Percentiles rank a stretch among this genome's conserved stretches.
These are phyloP conservation scores for Uloborus plumipes DNA, from an alignment of 2,888 invertebrate species.

Conservation along the genomic window DNA sequence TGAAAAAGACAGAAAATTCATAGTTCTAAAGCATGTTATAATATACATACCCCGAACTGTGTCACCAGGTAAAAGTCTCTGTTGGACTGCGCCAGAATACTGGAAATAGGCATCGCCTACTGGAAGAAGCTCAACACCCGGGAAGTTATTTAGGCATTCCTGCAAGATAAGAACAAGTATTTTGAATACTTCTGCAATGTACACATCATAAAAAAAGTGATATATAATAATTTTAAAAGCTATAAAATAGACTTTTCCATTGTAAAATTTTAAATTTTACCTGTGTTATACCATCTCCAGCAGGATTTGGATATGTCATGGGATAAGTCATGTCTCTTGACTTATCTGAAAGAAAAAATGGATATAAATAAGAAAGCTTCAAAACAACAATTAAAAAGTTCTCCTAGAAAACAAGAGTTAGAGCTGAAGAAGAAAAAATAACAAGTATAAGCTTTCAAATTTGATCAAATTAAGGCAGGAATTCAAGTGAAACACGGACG, in stretches of 20 bases:
- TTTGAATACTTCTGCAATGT: not conserved
- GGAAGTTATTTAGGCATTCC: constrained; percentile 59
- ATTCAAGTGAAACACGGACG: no score
- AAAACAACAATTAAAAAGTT: no score
- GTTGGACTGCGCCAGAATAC: constrained; percentile 60
- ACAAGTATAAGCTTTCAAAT: no score
- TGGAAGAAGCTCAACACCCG: constrained; percentile 55
- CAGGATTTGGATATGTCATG: constrained; percentile 57
- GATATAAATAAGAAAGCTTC: not conserved
- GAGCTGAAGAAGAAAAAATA: no score
- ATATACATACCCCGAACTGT: constrained; percentile 47
- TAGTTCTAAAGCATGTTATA: not conserved
- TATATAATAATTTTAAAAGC: not conserved
- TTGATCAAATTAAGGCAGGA: no score
- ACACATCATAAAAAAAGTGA: not conserved
- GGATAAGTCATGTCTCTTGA: constrained; percentile 61
- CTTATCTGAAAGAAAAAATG: constrained; percentile 53
- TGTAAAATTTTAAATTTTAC: constrained; percentile 13
- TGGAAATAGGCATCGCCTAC: constrained; percentile 62
- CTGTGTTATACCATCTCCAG: constrained; percentile 54
- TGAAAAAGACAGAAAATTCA: no score
- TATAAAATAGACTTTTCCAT: not conserved
- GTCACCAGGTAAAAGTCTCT: constrained; percentile 55
- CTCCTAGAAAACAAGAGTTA: no score
- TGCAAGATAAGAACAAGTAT: not conserved